Conservation (phyloP, 1,140 invertebrate species). For the Prorops nasuta region DNA sequence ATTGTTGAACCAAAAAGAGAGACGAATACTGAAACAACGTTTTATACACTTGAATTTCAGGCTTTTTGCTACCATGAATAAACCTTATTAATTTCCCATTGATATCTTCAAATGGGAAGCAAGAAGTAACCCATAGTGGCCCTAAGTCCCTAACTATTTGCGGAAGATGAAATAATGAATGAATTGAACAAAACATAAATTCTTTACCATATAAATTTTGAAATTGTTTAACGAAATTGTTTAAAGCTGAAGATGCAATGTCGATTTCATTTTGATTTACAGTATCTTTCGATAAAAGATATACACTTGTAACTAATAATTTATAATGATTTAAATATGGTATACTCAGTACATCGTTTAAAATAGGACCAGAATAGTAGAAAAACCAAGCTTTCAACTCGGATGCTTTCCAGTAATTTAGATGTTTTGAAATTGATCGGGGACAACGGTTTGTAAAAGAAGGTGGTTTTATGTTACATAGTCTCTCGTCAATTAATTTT, state of each 20-base stretch:
- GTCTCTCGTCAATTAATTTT: constrained; percentile 1
- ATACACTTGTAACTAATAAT: neutral
- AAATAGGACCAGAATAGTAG: too few relatives aligned
- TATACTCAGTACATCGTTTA: too few relatives aligned
- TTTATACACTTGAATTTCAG: neutral
- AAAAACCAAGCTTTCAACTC: too few relatives aligned
- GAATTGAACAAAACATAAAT: too few relatives aligned
- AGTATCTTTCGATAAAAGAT: neutral
- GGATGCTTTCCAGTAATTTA: constrained; percentile 1
- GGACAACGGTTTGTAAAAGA: neutral
- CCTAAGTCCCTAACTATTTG: neutral
- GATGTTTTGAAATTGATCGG: constrained; percentile 1
- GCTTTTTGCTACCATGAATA: neutral
- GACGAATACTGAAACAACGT: neutral
- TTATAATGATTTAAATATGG: neutral
- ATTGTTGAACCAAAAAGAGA: neutral
- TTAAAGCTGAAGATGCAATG: neutral
- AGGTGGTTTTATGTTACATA: neutral
- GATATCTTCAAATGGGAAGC: neutral
- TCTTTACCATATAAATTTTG: neutral
- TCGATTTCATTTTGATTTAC: neutral
- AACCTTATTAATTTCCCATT: neutral
- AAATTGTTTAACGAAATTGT: neutral
- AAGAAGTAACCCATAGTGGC: too few relatives aligned
- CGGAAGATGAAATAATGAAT: too few relatives aligned